A percentile compares a stretch with the other conserved stretches of the same genome.
Evolutionary conservation across 1,140 invertebrate species (phyloP).

Genomic region (Phocides pigmalion): DNA sequence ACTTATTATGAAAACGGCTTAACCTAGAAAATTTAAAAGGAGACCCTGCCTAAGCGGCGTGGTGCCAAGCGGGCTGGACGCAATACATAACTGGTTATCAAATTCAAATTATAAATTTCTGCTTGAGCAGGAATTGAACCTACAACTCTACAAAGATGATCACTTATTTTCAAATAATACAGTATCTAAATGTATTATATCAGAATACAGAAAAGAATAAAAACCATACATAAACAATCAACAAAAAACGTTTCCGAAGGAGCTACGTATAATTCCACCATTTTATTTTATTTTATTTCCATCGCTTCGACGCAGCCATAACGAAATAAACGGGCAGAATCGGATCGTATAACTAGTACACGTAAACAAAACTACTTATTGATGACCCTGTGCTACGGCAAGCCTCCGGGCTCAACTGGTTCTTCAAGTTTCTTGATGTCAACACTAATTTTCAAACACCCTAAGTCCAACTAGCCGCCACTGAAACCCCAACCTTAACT

Average conservation of each 20-base stretch:
- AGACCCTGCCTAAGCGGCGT: too few species aligned
- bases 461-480: constrained; percentile 12
- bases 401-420: constrained; percentile 61
- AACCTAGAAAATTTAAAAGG: too few species aligned
- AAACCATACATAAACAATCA: not conserved
- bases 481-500: constrained; percentile 21
- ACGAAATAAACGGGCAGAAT: constrained; percentile 22
- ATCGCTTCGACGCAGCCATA: not conserved
- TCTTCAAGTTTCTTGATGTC: constrained; percentile 47
- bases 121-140: too few species aligned
- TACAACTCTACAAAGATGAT: too few species aligned
- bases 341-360: constrained; percentile 18
- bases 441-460: constrained; percentile 27
- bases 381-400: constrained; percentile 46
- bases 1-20: too few species aligned
- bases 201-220: too few species aligned
- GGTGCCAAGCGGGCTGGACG: too few species aligned
- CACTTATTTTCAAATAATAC: too few species aligned
- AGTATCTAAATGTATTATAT: too few species aligned
- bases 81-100: too few species aligned
- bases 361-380: constrained; percentile 29
- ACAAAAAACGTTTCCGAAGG: not conserved
- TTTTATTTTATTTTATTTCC: not conserved
- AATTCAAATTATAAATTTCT: too few species aligned
- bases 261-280: not conserved